Base-by-base conservation (phyloP, 2,113 vertebrate genomes). In the Paramisgurnus dabryanus region DNA sequence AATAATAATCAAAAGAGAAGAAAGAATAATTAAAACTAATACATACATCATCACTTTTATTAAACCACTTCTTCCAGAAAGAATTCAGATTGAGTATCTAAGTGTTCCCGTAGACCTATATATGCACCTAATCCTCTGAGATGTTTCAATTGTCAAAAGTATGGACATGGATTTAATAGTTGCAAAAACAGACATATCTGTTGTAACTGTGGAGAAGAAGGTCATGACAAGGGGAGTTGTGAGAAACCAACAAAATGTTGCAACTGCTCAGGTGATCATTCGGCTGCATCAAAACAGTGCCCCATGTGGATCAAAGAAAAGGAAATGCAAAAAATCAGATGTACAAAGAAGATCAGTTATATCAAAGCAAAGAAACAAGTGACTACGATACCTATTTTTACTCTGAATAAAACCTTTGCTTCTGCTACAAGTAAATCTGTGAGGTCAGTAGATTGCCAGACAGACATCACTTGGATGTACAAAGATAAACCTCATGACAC, bases 171-270 rank as follows among this genome's bases (percentile, higher is more conserved):
- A 2, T 67, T 3, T 41, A 43, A 67, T 10, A 7, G 40, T 5
- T 67, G 64, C 64, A 67, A 43, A 34, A 67, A 67, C 45, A 43
- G 41, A n/a, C 40, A 7, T 10, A 67, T n/a, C 11, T 67, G 64
- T 6, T n/a, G 39, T n/a, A 67, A 67, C 13, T 43, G 7, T 67
- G 64, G 40, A 4, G 34, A 67, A 4, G 6, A 41, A 67, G 15
- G 7, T 6, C 39, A n/a, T 41, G 64, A n/a, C 40, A 67, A 17
- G 15, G 6, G 15, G 12, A 67, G 40, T 41, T 40, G 15, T 67
- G 7, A 67, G 22, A 67, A 67, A 67, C 7, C 15, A 66, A 8
- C 39, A 13, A 17, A 66, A 66, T 43, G 45, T 47, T 47, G 45
- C 8, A 47, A 47, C 8, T 47, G 45, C 45, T 47, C 45, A 47